Evolutionary conservation across 2,113 vertebrate genomes (phyloP).

Genomic region (Turdus rufiventris): DNA sequence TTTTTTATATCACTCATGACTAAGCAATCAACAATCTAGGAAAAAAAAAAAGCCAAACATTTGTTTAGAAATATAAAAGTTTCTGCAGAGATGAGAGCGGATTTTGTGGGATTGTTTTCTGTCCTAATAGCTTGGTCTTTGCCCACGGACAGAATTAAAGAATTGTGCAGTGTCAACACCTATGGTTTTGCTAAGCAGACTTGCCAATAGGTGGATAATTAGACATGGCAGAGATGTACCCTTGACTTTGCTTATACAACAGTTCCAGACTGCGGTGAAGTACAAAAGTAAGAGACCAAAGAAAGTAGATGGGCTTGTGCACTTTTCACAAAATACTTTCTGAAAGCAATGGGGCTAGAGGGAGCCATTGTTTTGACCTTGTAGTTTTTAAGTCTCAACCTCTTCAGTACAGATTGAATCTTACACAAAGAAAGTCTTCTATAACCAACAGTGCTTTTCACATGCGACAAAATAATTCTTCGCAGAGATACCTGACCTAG

Average conservation of each 20-base stretch:
- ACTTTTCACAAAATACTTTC: neutral
- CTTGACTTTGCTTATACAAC: neutral
- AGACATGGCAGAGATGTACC: neutral
- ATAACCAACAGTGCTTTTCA: conserved; percentile 8
- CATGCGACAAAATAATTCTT: neutral
- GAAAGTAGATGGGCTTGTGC: neutral
- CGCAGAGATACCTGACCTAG: neutral
- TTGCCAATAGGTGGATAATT: neutral
- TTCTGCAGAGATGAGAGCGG: neutral
- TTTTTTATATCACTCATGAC: neutral
- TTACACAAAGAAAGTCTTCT: neutral
- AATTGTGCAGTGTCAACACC: neutral
- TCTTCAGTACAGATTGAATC: neutral
- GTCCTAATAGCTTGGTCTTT: neutral
- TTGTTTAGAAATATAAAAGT: neutral
- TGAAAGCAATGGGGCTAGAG: neutral
- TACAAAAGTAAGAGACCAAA: neutral
- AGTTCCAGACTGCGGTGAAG: neutral
- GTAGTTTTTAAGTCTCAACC: neutral
- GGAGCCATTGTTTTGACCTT: neutral
- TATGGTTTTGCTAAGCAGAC: neutral
- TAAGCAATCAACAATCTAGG: neutral
- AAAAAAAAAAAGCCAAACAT: neutral
- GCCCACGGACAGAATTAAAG: neutral
- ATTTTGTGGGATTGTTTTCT: neutral